Evolutionary conservation across 2,113 vertebrate genomes (phyloP).

Genomic region (Arothron firmamentum): DNA sequence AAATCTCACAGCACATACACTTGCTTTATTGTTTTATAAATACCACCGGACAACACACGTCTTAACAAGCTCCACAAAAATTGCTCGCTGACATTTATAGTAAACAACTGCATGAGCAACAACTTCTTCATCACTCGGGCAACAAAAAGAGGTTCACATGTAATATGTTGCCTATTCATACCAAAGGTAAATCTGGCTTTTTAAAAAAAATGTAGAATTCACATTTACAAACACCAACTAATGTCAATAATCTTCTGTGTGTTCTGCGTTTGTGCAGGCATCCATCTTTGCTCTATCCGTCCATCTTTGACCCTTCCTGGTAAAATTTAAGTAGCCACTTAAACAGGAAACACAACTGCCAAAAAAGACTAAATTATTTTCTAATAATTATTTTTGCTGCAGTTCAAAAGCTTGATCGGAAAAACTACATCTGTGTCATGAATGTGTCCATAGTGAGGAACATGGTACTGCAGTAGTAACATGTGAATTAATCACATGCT

Average conservation of each 20-base stretch:
- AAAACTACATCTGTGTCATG: too few species aligned
- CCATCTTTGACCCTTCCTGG: too few species aligned
- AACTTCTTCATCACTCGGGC: slow-evolving; percentile 29
- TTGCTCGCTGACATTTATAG: slow-evolving; percentile 57
- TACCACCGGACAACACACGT: slow-evolving; percentile 57
- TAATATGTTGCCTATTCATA: slow-evolving; percentile 25
- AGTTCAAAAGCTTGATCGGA: too few species aligned
- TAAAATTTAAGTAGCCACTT: too few species aligned
- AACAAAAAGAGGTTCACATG: slow-evolving; percentile 22
- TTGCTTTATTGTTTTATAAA: slow-evolving; percentile 65
- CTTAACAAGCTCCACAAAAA: slow-evolving; percentile 61
- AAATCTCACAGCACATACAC: slow-evolving; percentile 52
- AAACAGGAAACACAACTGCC: too few species aligned
- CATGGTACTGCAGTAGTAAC: too few species aligned
- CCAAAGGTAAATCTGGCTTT: slow-evolving; percentile 18
- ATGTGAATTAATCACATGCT: too few species aligned
- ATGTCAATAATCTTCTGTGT: too few species aligned
- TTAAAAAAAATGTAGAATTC: slow-evolving; percentile 31
- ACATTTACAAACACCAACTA: slow-evolving; percentile 36
- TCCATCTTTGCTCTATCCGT: background rate
- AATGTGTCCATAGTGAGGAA: too few species aligned
- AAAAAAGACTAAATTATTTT: too few species aligned
- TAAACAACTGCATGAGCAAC: slow-evolving; percentile 71
- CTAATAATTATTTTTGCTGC: too few species aligned
- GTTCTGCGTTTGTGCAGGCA: background rate